These are phyloP conservation scores for Pteronotus mesoamericanus DNA, from an alignment of 2,797 vertebrate species.

Conservation along the genomic window DNA sequence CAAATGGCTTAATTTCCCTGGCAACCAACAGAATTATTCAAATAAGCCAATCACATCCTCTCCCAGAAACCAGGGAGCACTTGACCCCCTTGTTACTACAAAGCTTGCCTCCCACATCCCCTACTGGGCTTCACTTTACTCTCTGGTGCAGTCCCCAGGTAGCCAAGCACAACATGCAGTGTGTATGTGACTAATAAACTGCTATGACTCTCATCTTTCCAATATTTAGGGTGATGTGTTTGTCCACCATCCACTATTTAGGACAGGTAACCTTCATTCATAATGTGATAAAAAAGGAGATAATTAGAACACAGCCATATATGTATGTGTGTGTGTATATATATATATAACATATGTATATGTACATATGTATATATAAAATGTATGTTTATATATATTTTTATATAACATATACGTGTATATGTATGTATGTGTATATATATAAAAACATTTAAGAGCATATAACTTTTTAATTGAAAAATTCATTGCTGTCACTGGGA, in stretches of 20 bases:
- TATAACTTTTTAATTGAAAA: background rate
- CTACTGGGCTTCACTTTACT: background rate
- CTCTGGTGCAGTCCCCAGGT: background rate
- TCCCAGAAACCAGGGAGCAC: background rate
- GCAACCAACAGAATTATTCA: background rate
- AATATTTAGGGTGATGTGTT: background rate
- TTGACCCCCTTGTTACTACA: background rate
- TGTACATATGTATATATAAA: too few species aligned
- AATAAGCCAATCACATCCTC: background rate
- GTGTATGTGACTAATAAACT: background rate
- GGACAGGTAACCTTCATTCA: background rate
- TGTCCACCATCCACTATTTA: background rate
- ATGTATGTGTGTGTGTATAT: background rate
- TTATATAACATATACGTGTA: too few species aligned
- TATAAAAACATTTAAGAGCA: background rate
- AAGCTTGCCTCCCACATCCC: background rate
- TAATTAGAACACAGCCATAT: background rate
- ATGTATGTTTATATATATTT: too few species aligned
- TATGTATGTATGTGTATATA: too few species aligned
- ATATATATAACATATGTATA: too few species aligned
- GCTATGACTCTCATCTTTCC: background rate
- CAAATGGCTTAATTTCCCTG: background rate
- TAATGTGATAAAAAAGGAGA: background rate
- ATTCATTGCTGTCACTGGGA: background rate
- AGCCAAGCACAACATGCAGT: rapidly evolving